phyloP scores from a whole-genome alignment of 2,888 invertebrate genomes.

The Chrysolina haemoptera region DNA sequence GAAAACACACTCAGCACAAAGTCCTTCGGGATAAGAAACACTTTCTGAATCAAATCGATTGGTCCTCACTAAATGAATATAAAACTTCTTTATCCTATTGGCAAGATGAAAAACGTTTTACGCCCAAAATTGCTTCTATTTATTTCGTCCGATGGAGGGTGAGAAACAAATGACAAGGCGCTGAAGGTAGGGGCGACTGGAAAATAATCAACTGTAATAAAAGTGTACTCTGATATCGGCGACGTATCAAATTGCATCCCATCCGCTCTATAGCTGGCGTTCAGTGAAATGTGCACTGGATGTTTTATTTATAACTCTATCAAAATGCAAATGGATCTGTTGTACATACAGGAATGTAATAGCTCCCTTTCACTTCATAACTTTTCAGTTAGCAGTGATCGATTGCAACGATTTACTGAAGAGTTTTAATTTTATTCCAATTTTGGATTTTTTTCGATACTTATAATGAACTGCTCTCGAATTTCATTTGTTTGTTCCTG shows the following conservation, averaged over 20 bases:
- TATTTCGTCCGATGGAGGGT: conserved; percentile 54
- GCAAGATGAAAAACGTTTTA: conserved; percentile 60
- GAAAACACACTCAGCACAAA: neutral
- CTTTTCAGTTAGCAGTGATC: conserved; percentile 1
- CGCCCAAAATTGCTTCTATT: conserved; percentile 59
- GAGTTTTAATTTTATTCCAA: neutral
- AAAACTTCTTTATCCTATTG: conserved; percentile 43
- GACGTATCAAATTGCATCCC: conserved; percentile 53
- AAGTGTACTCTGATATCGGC: conserved; percentile 52
- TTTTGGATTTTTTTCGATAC: neutral
- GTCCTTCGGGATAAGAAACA: conserved; percentile 12
- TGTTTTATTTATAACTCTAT: conserved; percentile 47
- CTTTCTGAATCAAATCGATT: conserved; percentile 20
- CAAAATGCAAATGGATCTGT: conserved; percentile 40
- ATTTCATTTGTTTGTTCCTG: too few relatives aligned
- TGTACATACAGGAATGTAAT: conserved; percentile 15
- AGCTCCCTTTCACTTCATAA: neutral
- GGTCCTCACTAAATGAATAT: conserved; percentile 25
- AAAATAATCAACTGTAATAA: conserved; percentile 56
- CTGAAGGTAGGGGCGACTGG: conserved; percentile 51
- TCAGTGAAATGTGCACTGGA: conserved; percentile 38
- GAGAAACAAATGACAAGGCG: conserved; percentile 58
- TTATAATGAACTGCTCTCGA: neutral
- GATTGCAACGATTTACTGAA: neutral
- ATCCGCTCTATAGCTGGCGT: conserved; percentile 41